A percentile compares a stretch with the other conserved stretches of the same genome.
phyloP scores from a whole-genome alignment of 2,888 invertebrate genomes.

The Andrena hattorfiana region DNA sequence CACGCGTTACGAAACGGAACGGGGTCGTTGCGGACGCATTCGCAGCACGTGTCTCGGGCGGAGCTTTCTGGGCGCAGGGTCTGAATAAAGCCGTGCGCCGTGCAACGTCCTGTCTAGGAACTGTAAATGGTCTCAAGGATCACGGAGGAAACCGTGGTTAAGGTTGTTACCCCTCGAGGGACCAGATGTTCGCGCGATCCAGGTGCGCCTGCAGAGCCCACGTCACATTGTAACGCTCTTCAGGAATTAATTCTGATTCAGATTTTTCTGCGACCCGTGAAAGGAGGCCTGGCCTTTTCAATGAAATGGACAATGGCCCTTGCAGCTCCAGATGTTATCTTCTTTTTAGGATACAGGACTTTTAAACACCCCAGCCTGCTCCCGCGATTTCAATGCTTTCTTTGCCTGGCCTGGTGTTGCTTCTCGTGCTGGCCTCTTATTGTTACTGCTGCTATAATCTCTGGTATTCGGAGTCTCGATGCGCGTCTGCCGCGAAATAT shows the following conservation, averaged over 20 bases:
- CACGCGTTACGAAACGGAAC: slow-evolving; percentile 71
- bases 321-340: slow-evolving; percentile 51
- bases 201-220: slow-evolving; percentile 55
- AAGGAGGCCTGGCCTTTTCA: slow-evolving; percentile 48
- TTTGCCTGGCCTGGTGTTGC: background rate
- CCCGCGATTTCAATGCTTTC: slow-evolving; percentile 10
- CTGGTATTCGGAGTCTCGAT: background rate
- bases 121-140: slow-evolving; percentile 33
- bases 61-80: slow-evolving; percentile 47
- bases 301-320: slow-evolving; percentile 50
- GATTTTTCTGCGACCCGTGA: slow-evolving; percentile 51
- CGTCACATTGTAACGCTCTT: slow-evolving; percentile 57
- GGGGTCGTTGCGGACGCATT: slow-evolving; percentile 62
- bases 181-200: slow-evolving; percentile 65
- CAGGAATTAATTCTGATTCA: slow-evolving; percentile 61
- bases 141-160: slow-evolving; percentile 21
- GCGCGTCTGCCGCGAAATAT: too few species aligned
- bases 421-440: too few species aligned
- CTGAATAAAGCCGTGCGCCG: slow-evolving; percentile 39
- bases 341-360: slow-evolving; percentile 22
- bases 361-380: slow-evolving; percentile 29
- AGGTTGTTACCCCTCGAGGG: slow-evolving; percentile 53
- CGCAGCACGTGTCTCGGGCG: slow-evolving; percentile 65
- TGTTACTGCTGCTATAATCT: too few species aligned
- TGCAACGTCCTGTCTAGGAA: slow-evolving; percentile 15